phyloP scores from a whole-genome alignment of 2,797 vertebrate genomes.

The Hypotaenidia okinawae region DNA sequence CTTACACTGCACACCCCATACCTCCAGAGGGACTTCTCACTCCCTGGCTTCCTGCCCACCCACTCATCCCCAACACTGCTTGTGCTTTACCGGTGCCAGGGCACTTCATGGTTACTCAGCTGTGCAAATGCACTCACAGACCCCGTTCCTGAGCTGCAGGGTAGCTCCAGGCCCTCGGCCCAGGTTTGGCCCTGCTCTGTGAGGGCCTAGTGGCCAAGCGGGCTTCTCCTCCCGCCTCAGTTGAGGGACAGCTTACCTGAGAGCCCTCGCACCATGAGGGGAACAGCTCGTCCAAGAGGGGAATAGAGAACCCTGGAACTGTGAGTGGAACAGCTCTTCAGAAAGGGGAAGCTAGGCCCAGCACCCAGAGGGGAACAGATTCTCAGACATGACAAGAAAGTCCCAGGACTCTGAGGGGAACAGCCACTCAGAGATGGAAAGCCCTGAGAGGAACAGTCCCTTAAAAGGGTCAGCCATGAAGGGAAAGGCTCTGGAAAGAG shows the following conservation, averaged over 20 bases:
- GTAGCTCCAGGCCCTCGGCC: rapidly evolving
- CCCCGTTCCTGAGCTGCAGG: rapidly evolving
- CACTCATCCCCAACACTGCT: rapidly evolving
- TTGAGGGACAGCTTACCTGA: rapidly evolving
- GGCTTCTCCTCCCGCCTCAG: neutral
- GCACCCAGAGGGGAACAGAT: rapidly evolving
- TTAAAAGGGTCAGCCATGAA: neutral
- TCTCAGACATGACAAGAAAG: too few species aligned
- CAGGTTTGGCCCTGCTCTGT: too few species aligned
- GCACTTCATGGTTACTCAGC: rapidly evolving
- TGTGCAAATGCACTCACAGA: rapidly evolving
- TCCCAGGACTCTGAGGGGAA: too few species aligned
- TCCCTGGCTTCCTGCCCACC: neutral
- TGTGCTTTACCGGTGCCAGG: rapidly evolving
- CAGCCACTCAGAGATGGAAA: too few species aligned
- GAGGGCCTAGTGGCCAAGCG: rapidly evolving
- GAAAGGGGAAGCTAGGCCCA: rapidly evolving
- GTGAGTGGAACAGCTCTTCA: rapidly evolving
- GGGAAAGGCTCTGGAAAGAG: neutral
- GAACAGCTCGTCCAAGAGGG: rapidly evolving
- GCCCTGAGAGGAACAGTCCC: neutral
- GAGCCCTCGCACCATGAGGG: rapidly evolving
- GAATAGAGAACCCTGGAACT: neutral
- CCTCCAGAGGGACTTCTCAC: neutral
- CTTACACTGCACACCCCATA: rapidly evolving